Evolutionary conservation across 1,140 invertebrate species (phyloP), one percentile per base, ranked within the genome.

Genomic region (Meteorus sp.): DNA sequence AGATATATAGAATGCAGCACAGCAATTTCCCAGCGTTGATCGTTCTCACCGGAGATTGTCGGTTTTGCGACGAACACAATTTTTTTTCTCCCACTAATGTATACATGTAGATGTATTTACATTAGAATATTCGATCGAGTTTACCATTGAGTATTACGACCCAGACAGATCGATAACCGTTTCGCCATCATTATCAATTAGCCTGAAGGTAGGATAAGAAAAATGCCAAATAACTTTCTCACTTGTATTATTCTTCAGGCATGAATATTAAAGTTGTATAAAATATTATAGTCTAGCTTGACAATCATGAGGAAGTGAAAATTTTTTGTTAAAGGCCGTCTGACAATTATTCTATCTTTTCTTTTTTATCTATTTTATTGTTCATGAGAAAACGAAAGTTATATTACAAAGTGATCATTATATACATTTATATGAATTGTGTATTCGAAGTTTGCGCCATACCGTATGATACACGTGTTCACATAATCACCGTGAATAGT

Each of bases 141-240:
- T 4, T 7, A 7, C 3, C 8, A 7, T 5, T 4, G 8, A 29
- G 4, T 29, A 13, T 13, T 13, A 39, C 13, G 3, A 8, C 8
- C 8, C 35, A 39, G 35, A 39, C 13, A 8, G 35, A 39, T 39
- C 35, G 35, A 39, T 39, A 29, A 29, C 27, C 4, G 9, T 19
- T 44, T 44, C 19, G 4, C 41, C 17, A 44, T 44, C 41, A 44
- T 44, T 44, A 20, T 44, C 17, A 44, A 44, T 44, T 44, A 44
- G 13, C 41, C 41, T 11, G 17, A 2, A 44, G 19, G 41, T 4
- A 6, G 5, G 5, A 19, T 7, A 8, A 17, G 17, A 19, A 44
- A 11, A 44, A 2, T 5, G 6, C 19, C 15, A 44, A 44, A n/a
- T n/a, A 44, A 44, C 41, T 44, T 44, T 44, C 19, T 13, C 17